Conservation (phyloP, 1,140 invertebrate species). For the Medauroidea extradentata region DNA sequence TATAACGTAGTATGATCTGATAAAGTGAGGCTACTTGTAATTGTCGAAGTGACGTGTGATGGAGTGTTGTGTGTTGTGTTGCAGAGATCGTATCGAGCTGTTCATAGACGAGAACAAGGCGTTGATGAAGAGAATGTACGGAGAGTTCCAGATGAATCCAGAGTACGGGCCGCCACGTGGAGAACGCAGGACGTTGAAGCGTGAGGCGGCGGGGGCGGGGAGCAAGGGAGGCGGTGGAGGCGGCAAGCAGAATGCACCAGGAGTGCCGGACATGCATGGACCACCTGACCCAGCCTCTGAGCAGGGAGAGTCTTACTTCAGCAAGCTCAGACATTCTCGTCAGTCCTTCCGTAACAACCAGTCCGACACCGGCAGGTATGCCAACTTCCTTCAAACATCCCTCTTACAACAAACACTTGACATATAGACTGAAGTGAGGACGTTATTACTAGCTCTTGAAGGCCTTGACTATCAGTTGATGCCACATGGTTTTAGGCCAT, state of each 20-base stretch:
- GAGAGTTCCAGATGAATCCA: slow-evolving; percentile 67
- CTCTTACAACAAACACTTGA: no score
- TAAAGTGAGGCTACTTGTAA: no score
- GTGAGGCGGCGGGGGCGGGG: background rate
- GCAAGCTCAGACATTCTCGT: slow-evolving; percentile 47
- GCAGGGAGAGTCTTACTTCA: slow-evolving; percentile 49
- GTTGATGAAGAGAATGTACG: slow-evolving; percentile 87
- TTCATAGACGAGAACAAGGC: slow-evolving; percentile 94
- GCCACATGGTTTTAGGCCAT: no score
- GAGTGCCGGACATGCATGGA: slow-evolving; percentile 45
- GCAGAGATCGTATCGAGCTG: slow-evolving; percentile 79
- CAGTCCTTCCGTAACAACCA: slow-evolving; percentile 51
- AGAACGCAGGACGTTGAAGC: slow-evolving; percentile 2
- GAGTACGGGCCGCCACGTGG: slow-evolving; percentile 43
- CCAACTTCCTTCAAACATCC: no score
- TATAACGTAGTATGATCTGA: no score
- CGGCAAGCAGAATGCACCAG: slow-evolving; percentile 31
- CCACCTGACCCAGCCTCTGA: slow-evolving; percentile 31
- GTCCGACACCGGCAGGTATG: slow-evolving; percentile 55
- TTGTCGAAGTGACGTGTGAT: no score
- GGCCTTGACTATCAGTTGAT: no score
- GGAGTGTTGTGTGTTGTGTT: slow-evolving; percentile 32
- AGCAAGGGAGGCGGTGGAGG: slow-evolving; percentile 37
- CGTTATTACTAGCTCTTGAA: no score
- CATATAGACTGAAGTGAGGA: no score